Conservation (phyloP, 2,113 vertebrate species). For the Onychostruthus taczanowskii region DNA sequence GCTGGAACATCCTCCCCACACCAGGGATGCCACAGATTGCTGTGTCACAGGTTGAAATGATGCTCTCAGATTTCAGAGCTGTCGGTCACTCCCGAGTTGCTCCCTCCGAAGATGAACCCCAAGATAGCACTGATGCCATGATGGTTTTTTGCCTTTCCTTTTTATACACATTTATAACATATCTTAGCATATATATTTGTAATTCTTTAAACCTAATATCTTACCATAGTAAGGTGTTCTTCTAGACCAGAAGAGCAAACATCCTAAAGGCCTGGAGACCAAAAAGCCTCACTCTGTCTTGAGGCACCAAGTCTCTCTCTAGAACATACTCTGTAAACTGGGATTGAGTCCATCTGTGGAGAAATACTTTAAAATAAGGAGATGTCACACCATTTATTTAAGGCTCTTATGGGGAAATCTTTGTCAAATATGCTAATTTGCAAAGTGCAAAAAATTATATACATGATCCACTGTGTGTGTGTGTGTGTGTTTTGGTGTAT, state of each 20-base stretch:
- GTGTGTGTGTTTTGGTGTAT: rapidly evolving
- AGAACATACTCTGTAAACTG: not conserved
- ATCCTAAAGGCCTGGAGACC: not conserved
- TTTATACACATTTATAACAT: not conserved
- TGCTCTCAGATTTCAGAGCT: not conserved
- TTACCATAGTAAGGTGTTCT: not conserved
- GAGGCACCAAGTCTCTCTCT: not conserved
- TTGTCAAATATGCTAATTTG: not conserved
- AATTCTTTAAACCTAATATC: not conserved
- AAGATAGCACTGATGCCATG: not conserved
- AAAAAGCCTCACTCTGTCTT: not conserved
- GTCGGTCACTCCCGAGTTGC: not conserved
- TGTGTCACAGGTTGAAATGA: not conserved
- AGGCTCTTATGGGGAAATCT: not conserved
- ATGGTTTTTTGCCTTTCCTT: not conserved
- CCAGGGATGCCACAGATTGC: not conserved
- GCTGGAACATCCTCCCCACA: not conserved
- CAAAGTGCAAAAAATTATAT: not conserved
- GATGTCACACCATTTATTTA: not conserved
- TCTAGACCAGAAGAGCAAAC: not conserved
- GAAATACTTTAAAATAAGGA: not conserved
- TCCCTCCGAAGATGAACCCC: not conserved
- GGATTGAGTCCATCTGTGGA: not conserved
- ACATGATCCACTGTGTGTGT: rapidly evolving
- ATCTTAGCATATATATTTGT: not conserved